Conservation (phyloP, 1,140 invertebrate species). For the Diorhabda carinulata region DNA sequence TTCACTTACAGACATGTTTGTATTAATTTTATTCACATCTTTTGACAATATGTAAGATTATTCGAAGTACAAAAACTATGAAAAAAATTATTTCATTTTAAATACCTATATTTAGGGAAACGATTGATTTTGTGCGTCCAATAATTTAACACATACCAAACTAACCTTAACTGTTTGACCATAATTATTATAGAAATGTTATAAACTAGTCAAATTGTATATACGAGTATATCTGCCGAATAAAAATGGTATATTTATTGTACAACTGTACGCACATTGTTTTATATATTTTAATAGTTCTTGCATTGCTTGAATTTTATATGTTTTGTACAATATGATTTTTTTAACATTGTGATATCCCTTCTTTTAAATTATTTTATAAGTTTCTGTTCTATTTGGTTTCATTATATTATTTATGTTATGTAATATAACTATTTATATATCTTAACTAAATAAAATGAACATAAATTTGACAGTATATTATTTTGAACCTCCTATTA, state of each 20-base stretch:
- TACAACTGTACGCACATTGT: conserved; percentile 30
- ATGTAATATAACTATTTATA: conserved; percentile 3
- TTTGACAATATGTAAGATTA: too few species aligned
- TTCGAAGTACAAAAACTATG: too few species aligned
- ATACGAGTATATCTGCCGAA: conserved; percentile 21
- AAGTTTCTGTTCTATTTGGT: conserved; percentile 3
- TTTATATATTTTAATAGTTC: conserved; percentile 19
- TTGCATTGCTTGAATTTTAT: conserved; percentile 10
- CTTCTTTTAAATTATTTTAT: neutral
- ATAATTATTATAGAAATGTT: conserved; percentile 24
- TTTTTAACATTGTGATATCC: conserved; percentile 1
- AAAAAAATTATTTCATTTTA: too few species aligned
- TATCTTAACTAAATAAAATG: neutral
- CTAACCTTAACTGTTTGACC: conserved; percentile 21
- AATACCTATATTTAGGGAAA: neutral
- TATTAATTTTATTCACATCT: too few species aligned
- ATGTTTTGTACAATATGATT: neutral
- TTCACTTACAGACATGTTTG: too few species aligned
- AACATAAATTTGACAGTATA: neutral
- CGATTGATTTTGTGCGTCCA: neutral
- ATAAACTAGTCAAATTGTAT: conserved; percentile 30
- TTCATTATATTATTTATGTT: neutral
- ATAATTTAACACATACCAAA: neutral
- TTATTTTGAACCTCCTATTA: too few species aligned
- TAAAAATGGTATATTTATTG: conserved; percentile 27